A percentile compares a stretch with the other conserved stretches of the same genome.
Conservation (phyloP, 2,797 vertebrate genomes). For the Cossypha polioptera region DNA sequence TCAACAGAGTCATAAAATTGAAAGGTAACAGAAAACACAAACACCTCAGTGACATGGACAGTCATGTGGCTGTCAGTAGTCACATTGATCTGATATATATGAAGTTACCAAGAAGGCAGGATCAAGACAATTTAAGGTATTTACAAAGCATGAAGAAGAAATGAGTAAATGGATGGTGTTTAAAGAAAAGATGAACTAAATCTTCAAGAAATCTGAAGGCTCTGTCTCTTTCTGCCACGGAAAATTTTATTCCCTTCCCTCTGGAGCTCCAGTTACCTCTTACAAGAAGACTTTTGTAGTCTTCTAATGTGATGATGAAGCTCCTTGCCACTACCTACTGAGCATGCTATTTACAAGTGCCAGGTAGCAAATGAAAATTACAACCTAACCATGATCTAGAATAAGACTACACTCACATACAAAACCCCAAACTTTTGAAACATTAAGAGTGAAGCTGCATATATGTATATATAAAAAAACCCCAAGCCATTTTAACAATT, state of each 20-base stretch:
- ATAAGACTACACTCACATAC: background rate
- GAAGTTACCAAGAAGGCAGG: background rate
- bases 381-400: background rate
- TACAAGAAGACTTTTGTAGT: background rate
- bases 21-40: background rate
- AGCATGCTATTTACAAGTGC: background rate
- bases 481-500: rapidly evolving
- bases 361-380: background rate
- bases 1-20: background rate
- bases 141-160: background rate
- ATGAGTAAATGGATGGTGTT: background rate
- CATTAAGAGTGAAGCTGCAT: background rate
- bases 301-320: background rate
- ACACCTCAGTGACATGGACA: background rate
- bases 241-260: background rate
- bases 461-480: background rate
- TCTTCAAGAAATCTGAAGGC: background rate
- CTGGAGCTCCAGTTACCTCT: background rate
- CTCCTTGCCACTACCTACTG: background rate
- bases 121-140: background rate
- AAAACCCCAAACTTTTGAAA: background rate
- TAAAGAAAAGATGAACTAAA: background rate
- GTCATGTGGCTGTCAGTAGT: background rate
- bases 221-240: background rate
- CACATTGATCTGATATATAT: background rate